Evolutionary conservation across 2,888 invertebrate genomes (phyloP), one percentile per base, ranked within the genome.

Genomic region (Euclidia mi): DNA sequence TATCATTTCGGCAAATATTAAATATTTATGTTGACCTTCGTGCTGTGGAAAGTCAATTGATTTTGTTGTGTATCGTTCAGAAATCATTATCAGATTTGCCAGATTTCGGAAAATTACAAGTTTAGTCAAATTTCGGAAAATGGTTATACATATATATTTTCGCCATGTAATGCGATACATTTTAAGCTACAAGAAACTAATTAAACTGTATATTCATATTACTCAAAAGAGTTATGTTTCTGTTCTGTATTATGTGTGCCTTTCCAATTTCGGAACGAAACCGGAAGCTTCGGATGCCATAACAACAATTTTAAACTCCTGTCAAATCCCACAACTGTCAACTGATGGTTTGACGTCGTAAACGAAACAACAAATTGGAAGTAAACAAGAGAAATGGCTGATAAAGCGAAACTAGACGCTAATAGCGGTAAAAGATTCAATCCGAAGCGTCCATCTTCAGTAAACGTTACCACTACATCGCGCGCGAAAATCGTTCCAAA

Each of bases 291-390:
- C 40, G 55, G 88, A 90, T 85, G 79, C 84, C 82, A 90, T 89
- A 89, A 84, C 89, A 87, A 63, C 76, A 31, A 65, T 82, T 87
- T 73, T 37, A 71, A 87, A 82, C 63, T 76, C 77, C 76, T 61
- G 86, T 85, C 83, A 85, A 71, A 41, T 20, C 0, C 9, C 6
- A 25, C 20, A 17, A 37, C 2, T 35, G 2, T 17, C 38, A 37
- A 53, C 51, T 56, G 34, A 47, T 10, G 0, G 1, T n/a, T 18
- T n/a, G 11, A 11, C 11, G 1, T 40, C 25, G 35, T 46, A 32
- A 34, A 20, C 29, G 41, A 56, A 46, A 48, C 12, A 20, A 38
- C 7, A n/a, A 4, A 11, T 38, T 25, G 15, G 14, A 4, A 11
- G 1, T 2, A 20, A 25, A 15, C 3, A 1, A 29, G 29, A 37